Evolutionary conservation across 2,888 invertebrate genomes (phyloP).

Genomic region (Hipparchia semele): DNA sequence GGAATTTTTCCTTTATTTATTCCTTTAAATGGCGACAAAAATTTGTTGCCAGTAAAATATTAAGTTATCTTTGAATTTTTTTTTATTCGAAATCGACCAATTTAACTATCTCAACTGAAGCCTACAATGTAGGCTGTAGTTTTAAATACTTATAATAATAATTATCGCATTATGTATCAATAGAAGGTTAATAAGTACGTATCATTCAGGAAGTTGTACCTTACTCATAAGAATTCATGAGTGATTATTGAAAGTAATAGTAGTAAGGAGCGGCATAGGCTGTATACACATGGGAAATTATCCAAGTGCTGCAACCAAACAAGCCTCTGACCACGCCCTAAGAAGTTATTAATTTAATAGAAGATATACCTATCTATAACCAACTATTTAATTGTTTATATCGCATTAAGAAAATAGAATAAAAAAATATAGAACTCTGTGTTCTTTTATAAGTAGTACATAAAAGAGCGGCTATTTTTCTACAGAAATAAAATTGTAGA

Average conservation of each 20-base stretch:
- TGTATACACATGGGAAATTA: slow-evolving; percentile 74
- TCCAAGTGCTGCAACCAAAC: slow-evolving; percentile 58
- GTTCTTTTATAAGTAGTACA: background rate
- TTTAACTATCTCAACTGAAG: too few species aligned
- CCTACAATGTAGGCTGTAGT: too few species aligned
- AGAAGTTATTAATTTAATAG: slow-evolving; percentile 73
- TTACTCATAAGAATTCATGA: slow-evolving; percentile 52
- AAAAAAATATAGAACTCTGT: background rate
- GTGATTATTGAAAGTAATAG: slow-evolving; percentile 52
- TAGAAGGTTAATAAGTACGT: too few species aligned
- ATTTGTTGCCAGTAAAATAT: background rate
- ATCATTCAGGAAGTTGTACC: too few species aligned
- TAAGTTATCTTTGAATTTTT: background rate
- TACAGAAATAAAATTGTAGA: too few species aligned
- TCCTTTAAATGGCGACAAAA: too few species aligned
- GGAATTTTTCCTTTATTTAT: background rate
- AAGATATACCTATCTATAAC: background rate
- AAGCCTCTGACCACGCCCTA: slow-evolving; percentile 67
- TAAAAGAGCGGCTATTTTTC: too few species aligned
- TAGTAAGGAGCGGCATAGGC: slow-evolving; percentile 70
- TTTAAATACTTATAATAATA: too few species aligned
- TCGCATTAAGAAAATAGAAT: background rate
- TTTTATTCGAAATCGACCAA: background rate
- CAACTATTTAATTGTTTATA: too few species aligned
- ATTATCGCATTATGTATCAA: too few species aligned